Conservation (phyloP, 2,797 vertebrate genomes). For the Onychomys torridus region DNA sequence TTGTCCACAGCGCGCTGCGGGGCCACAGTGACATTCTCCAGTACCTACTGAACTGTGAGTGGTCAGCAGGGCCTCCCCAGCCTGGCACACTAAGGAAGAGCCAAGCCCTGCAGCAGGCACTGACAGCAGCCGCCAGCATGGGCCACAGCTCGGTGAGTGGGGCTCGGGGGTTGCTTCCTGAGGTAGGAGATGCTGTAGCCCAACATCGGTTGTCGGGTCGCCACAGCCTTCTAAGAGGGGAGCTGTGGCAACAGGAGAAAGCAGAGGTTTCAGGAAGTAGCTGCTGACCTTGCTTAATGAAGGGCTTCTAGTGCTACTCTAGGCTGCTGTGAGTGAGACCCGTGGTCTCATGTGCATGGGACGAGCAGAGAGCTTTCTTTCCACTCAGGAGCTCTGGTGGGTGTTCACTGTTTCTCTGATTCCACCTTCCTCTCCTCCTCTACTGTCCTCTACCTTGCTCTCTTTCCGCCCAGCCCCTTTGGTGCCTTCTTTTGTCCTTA, state of each 20-base stretch:
- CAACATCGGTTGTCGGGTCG: not conserved
- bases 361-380: not conserved
- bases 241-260: not conserved
- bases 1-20: constrained; percentile 95
- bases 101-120: constrained; percentile 95
- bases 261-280: not conserved
- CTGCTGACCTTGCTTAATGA: not conserved
- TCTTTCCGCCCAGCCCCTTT: not conserved
- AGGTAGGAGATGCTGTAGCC: not conserved
- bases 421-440: not conserved
- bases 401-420: accelerated
- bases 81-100: constrained; percentile 90
- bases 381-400: not conserved
- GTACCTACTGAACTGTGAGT: constrained; percentile 92
- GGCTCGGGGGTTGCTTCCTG: accelerated
- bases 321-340: accelerated
- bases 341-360: accelerated
- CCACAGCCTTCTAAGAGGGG: not conserved
- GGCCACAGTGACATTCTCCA: constrained; percentile 94
- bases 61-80: constrained; percentile 89
- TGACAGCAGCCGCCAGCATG: constrained; percentile 97
- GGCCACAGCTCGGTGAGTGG: constrained; percentile 93
- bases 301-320: accelerated
- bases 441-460: not conserved
- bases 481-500: constrained; percentile 54